These are phyloP conservation scores for Plusia festucae DNA, from an alignment of 2,888 invertebrate species.

Conservation along the genomic window DNA sequence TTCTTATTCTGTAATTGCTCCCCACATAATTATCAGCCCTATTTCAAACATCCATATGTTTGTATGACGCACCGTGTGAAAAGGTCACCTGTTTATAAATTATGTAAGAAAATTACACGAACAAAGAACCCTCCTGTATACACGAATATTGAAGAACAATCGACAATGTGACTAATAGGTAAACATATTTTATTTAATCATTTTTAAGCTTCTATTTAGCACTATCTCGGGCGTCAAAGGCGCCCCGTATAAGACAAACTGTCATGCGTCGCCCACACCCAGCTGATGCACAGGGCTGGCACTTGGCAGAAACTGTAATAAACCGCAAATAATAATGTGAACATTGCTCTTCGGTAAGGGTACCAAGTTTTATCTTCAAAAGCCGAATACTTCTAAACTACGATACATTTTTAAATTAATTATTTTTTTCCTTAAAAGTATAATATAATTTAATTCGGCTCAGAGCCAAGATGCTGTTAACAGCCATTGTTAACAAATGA, in stretches of 20 bases:
- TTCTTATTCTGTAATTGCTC: neutral
- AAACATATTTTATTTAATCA: conserved; percentile 28
- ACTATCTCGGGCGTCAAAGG: conserved; percentile 56
- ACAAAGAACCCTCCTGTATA: conserved; percentile 14
- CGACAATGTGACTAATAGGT: conserved; percentile 3
- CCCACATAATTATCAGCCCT: neutral
- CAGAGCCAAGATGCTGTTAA: too few species aligned
- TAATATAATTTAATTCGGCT: too few species aligned
- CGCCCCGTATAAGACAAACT: conserved; percentile 55
- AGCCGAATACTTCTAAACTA: too few species aligned
- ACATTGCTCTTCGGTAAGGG: neutral
- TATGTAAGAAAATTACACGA: conserved; percentile 38
- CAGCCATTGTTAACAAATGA: too few species aligned
- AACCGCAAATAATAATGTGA: too few species aligned
- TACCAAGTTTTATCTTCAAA: neutral
- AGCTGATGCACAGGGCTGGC: conserved; percentile 48
- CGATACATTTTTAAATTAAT: too few species aligned
- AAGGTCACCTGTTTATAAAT: conserved; percentile 49
- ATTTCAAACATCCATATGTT: conserved; percentile 13
- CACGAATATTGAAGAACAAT: conserved; percentile 21
- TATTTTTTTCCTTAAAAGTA: too few species aligned
- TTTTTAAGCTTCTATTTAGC: conserved; percentile 47
- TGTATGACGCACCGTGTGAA: conserved; percentile 42
- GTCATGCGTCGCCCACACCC: conserved; percentile 30
- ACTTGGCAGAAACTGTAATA: neutral